Evolutionary conservation across 1,140 invertebrate species (phyloP), one percentile per base, ranked within the genome.

Genomic region (Samia ricini): DNA sequence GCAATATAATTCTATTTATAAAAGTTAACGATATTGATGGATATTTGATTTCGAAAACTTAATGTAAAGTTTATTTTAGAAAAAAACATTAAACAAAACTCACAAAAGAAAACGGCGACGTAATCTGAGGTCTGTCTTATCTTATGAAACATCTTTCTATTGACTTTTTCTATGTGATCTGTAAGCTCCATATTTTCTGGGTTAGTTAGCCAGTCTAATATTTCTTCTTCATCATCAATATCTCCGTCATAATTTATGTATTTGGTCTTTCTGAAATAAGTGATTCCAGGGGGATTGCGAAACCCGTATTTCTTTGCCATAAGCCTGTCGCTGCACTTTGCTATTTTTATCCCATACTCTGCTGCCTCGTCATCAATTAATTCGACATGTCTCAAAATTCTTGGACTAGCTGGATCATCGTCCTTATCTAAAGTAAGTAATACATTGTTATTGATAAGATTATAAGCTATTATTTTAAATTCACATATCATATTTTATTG

Each of bases 221-320:
- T 93, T 88, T 98, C 97, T 85, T 98, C 97, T 79, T 98, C 97
- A 76, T 98, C 97, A 70, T 97, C 96, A 51, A 98, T 95, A 73
- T 98, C 97, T 20, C 97, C 97, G 77, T 97, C 96, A 77, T 98
- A 98, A 81, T 97, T 97, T 10, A 98, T 97, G 54, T 94, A 94
- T 89, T 98, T 98, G 51, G 91, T 95, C 88, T 97, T 97, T 33
- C 97, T 93, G 91, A 98, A 98, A 77, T 97, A 98, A 10, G 96
- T 96, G 1, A 98, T 94, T 0, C 97, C 97, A 0, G 97, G 97
- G 24, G 96, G 96, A 81, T 96, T 95, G 70, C 97, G 92, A 78
- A 94, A 97, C 1, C 97, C 97, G 85, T 97, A 98, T 81, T 98
- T 98, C 85, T 98, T 98, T 2, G 97, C 97, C 96, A 99, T 98